Evolutionary conservation across 2,797 vertebrate genomes (phyloP).

Genomic region (Choloepus didactylus): DNA sequence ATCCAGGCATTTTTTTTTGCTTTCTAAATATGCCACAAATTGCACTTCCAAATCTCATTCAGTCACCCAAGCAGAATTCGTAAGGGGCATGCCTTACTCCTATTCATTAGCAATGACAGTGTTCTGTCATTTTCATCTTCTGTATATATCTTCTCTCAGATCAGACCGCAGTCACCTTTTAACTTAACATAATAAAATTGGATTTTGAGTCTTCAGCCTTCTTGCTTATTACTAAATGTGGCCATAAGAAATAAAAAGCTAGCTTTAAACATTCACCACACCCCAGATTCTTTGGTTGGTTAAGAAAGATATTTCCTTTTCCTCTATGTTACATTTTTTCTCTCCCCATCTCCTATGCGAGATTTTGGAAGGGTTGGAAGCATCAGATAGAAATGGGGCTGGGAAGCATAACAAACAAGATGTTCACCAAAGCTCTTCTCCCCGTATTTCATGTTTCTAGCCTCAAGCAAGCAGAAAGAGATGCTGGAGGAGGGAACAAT

Average conservation of each 20-base stretch:
- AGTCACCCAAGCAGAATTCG: neutral
- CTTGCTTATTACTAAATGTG: neutral
- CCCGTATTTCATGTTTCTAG: neutral
- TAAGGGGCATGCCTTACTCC: neutral
- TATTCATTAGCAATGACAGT: neutral
- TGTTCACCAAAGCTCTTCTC: neutral
- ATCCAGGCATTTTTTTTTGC: neutral
- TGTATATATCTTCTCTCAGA: neutral
- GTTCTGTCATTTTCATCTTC: neutral
- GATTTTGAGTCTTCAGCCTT: neutral
- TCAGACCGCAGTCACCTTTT: neutral
- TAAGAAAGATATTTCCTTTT: neutral
- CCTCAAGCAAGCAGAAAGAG: neutral
- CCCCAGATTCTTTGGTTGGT: neutral
- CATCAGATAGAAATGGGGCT: neutral
- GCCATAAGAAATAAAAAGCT: neutral
- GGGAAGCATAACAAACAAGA: neutral
- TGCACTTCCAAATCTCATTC: neutral
- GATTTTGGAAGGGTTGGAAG: neutral
- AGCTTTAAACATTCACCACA: neutral
- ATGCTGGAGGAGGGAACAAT: accelerated
- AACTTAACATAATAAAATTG: neutral
- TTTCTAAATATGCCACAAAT: neutral
- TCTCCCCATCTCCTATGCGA: neutral
- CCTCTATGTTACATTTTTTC: neutral